Percentiles rank a stretch among this genome's conserved stretches.
Evolutionary conservation across 2,797 vertebrate genomes (phyloP).

Genomic region (Erpetoichthys calabaricus): DNA sequence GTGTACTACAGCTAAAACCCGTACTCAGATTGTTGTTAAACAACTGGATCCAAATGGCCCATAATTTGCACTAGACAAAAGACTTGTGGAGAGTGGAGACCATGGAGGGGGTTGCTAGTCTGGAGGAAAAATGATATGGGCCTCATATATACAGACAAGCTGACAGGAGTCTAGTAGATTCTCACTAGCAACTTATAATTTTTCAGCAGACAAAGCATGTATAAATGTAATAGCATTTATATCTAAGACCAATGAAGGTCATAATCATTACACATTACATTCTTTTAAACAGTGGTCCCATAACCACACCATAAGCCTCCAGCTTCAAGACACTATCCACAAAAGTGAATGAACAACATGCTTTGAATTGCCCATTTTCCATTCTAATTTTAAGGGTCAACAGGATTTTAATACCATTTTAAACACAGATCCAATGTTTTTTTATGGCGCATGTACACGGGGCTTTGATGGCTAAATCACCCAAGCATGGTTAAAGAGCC

Average conservation of each 20-base stretch:
- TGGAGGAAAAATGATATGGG: no score
- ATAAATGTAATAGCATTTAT: neutral
- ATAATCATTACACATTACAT: conserved; percentile 1
- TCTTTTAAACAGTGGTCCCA: conserved; percentile 12
- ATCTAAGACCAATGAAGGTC: neutral
- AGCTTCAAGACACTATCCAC: conserved; percentile 43
- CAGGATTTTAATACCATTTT: conserved; percentile 86
- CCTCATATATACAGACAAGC: no score
- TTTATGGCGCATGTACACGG: conserved; percentile 94
- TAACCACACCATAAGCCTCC: conserved; percentile 30
- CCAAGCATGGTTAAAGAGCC: conserved; percentile 98
- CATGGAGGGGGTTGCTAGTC: no score
- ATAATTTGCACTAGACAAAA: no score
- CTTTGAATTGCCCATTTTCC: conserved; percentile 69
- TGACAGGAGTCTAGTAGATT: no score
- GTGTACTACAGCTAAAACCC: no score
- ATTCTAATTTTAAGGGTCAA: conserved; percentile 85
- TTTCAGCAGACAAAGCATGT: neutral
- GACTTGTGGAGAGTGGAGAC: no score
- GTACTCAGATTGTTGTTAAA: no score
- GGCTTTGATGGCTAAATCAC: conserved; percentile 96
- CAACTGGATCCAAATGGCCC: no score
- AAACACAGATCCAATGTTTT: conserved; percentile 79
- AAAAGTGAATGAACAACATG: conserved; percentile 68
- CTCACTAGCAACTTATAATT: no score